A percentile compares a stretch with the other conserved stretches of the same genome.
Evolutionary conservation across 2,113 vertebrate species (phyloP).

Genomic region (Stomatorhinus ivindoensis): DNA sequence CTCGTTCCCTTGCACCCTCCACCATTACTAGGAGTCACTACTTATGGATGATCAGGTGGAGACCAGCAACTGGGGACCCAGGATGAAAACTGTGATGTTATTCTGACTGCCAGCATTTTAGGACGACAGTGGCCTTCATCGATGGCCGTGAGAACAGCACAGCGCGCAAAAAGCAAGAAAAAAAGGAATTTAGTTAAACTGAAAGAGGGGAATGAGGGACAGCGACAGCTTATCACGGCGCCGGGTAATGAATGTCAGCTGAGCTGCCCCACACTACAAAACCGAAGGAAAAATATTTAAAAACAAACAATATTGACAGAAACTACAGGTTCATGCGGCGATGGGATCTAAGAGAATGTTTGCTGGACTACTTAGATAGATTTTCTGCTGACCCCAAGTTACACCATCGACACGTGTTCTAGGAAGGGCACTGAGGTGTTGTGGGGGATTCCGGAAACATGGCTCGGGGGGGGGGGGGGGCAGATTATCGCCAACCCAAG

Average conservation of each 20-base stretch:
- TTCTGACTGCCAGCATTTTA: neutral
- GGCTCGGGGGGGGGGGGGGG: neutral
- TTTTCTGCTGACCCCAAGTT: neutral
- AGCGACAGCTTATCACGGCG: neutral
- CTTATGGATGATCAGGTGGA: neutral
- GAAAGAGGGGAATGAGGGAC: neutral
- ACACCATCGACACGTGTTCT: neutral
- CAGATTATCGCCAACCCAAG: neutral
- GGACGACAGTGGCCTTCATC: neutral
- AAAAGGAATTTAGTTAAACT: neutral
- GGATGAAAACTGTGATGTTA: neutral
- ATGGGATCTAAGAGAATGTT: neutral
- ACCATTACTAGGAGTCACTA: neutral
- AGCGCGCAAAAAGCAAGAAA: neutral
- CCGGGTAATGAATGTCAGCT: neutral
- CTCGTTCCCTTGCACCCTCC: neutral
- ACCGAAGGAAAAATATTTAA: neutral
- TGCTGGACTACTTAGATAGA: neutral
- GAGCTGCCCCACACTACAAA: neutral
- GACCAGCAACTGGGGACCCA: neutral
- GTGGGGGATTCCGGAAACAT: neutral
- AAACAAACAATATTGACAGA: neutral
- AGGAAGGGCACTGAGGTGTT: neutral
- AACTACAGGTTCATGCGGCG: neutral
- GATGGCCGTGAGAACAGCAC: neutral